Conservation (phyloP, 2,888 invertebrate genomes). For the Pollenia amentaria region DNA sequence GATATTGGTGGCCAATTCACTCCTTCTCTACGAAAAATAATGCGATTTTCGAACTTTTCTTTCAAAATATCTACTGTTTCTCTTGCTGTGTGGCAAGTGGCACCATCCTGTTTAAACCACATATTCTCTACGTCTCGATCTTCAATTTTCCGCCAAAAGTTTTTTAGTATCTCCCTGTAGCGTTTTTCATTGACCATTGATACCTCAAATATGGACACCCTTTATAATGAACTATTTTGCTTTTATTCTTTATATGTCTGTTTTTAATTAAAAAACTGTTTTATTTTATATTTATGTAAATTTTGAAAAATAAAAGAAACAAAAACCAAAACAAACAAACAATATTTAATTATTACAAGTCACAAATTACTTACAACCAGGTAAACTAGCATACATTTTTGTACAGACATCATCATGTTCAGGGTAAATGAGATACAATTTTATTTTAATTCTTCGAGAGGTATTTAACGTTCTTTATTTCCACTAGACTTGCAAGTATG, state of each 20-base stretch:
- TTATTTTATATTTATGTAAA: slow-evolving; percentile 70
- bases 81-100: no score
- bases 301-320: slow-evolving; percentile 36
- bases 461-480: slow-evolving; percentile 41
- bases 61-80: no score
- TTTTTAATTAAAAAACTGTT: slow-evolving; percentile 61
- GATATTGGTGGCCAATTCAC: no score
- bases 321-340: slow-evolving; percentile 43
- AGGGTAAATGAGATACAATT: slow-evolving; percentile 61
- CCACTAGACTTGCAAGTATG: background rate
- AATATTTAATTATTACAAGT: slow-evolving; percentile 72
- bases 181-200: no score
- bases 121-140: no score
- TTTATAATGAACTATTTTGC: background rate
- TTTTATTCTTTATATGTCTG: slow-evolving; percentile 4
- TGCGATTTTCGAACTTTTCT: no score
- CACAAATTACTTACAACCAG: slow-evolving; percentile 68
- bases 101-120: no score
- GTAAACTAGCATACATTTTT: slow-evolving; percentile 29
- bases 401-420: background rate
- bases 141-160: no score
- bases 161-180: no score
- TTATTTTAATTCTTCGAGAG: slow-evolving; percentile 60
- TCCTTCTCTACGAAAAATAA: no score
- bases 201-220: no score